These are phyloP conservation scores for Coleophora deauratella DNA, from an alignment of 2,888 invertebrate genomes.

Conservation along the genomic window DNA sequence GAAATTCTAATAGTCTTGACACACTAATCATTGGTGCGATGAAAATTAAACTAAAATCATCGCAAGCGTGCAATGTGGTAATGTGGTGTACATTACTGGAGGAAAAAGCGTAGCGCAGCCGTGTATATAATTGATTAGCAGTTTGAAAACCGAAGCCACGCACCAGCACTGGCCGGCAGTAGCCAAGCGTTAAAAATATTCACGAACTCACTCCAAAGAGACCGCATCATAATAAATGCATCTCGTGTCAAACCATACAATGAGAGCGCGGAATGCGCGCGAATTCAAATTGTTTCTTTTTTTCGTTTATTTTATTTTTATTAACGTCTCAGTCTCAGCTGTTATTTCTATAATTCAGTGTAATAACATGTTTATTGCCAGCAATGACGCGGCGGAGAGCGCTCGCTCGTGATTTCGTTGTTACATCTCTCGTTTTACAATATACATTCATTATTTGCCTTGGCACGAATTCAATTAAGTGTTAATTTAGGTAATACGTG, in stretches of 20 bases:
- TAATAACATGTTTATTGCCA: slow-evolving; percentile 34
- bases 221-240: slow-evolving; percentile 42
- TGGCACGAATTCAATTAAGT: slow-evolving; percentile 38
- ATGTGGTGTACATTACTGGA: slow-evolving; percentile 62
- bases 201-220: slow-evolving; percentile 8
- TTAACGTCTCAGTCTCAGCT: slow-evolving; percentile 10
- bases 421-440: slow-evolving; percentile 3
- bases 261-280: slow-evolving; percentile 23
- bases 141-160: slow-evolving; percentile 39
- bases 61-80: slow-evolving; percentile 26
- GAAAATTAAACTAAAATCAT: not conserved
- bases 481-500: not conserved
- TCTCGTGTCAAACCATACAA: slow-evolving; percentile 26
- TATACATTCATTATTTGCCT: slow-evolving; percentile 14
- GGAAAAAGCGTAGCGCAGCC: slow-evolving; percentile 58
- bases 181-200: too few relatives aligned
- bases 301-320: too few relatives aligned
- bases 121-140: slow-evolving; percentile 68
- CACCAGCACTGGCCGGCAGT: too few relatives aligned
- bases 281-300: slow-evolving; percentile 8
- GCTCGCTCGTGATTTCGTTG: not conserved
- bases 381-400: not conserved
- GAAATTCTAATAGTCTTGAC: too few relatives aligned
- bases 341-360: slow-evolving; percentile 32
- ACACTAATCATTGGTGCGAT: too few relatives aligned